Evolutionary conservation across 2,888 invertebrate genomes (phyloP).

Genomic region (Hanleya hanleyi): DNA sequence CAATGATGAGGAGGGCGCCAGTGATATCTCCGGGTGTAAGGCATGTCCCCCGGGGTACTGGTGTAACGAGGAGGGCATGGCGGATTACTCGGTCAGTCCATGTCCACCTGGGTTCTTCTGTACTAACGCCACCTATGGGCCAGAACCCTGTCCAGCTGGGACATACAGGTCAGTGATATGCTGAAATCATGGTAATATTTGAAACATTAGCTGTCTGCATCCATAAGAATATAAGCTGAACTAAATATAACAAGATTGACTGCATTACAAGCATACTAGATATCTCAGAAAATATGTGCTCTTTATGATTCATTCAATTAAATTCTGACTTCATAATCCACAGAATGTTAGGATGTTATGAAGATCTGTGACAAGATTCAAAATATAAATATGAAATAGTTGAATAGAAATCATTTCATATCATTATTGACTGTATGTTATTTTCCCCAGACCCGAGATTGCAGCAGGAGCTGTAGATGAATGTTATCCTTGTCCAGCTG

Average conservation of each 20-base stretch:
- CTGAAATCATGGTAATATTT: background rate
- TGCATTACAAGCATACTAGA: too few relatives aligned
- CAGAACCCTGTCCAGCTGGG: constrained; percentile 66
- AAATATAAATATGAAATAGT: too few relatives aligned
- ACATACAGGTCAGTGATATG: constrained; percentile 64
- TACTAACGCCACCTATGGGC: constrained; percentile 54
- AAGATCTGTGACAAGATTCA: too few relatives aligned
- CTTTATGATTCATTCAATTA: too few relatives aligned
- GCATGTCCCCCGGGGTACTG: constrained; percentile 67
- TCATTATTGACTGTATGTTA: too few relatives aligned
- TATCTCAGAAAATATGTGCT: too few relatives aligned
- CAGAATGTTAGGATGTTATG: too few relatives aligned
- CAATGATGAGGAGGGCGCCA: constrained; percentile 54
- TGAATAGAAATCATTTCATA: too few relatives aligned
- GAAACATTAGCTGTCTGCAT: background rate
- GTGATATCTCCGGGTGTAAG: constrained; percentile 56
- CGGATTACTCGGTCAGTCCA: constrained; percentile 57
- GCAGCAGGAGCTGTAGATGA: constrained; percentile 54
- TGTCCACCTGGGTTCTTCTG: constrained; percentile 69
- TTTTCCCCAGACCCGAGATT: constrained; percentile 24
- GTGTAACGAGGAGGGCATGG: constrained; percentile 59
- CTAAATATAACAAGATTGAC: too few relatives aligned
- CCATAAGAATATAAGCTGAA: too few relatives aligned
- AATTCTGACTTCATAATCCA: too few relatives aligned
- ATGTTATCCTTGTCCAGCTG: constrained; percentile 66